Conservation (phyloP, 2,113 vertebrate genomes). For the Trematomus loennbergii region DNA sequence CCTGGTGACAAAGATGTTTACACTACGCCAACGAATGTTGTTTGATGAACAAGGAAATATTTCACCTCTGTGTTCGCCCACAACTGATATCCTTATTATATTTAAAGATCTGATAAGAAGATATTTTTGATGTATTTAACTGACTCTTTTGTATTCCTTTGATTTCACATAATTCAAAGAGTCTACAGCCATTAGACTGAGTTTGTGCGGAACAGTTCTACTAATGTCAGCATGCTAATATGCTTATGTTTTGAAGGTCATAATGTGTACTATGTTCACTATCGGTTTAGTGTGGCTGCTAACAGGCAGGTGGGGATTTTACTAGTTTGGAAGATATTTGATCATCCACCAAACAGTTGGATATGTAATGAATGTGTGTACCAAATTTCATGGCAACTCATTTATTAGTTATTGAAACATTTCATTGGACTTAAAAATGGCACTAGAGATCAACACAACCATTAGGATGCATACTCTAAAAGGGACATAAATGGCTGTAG, state of each 20-base stretch:
- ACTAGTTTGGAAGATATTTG: background rate
- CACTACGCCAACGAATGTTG: background rate
- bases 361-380: background rate
- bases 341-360: background rate
- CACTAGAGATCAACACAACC: too few relatives aligned
- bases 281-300: background rate
- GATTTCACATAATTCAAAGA: background rate
- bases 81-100: background rate
- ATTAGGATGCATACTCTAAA: too few relatives aligned
- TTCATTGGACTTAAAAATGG: too few relatives aligned
- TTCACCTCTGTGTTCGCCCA: background rate
- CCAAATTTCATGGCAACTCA: background rate
- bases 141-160: background rate
- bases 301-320: too few relatives aligned
- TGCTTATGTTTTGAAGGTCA: background rate
- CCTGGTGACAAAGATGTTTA: background rate
- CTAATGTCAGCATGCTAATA: background rate
- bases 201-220: background rate
- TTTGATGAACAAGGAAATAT: background rate
- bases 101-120: background rate
- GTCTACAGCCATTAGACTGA: background rate
- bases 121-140: background rate
- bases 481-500: too few relatives aligned
- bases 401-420: too few relatives aligned
- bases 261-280: background rate